phyloP scores from a whole-genome alignment of 2,888 invertebrate species.

The Yponomeuta malinellus region DNA sequence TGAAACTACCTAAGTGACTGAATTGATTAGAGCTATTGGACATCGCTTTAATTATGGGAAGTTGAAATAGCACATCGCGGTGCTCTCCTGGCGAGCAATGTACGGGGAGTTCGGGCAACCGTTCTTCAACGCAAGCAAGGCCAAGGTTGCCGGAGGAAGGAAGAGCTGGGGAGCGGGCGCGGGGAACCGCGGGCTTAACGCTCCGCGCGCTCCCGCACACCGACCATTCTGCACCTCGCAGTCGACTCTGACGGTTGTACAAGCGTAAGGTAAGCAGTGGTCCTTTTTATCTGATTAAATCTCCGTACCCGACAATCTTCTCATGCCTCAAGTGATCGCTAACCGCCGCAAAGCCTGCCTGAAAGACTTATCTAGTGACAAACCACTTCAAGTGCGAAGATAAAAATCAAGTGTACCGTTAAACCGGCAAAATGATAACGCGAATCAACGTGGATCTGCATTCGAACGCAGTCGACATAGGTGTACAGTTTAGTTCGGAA shows the following conservation, averaged over 20 bases:
- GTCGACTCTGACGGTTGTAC: slow-evolving; percentile 75
- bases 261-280: slow-evolving; percentile 74
- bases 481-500: slow-evolving; percentile 39
- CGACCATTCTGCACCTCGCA: slow-evolving; percentile 75
- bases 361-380: slow-evolving; percentile 49
- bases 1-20: background rate
- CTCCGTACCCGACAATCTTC: slow-evolving; percentile 31
- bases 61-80: slow-evolving; percentile 11
- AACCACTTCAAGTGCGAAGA: slow-evolving; percentile 57
- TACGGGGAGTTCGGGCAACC: slow-evolving; percentile 22
- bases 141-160: slow-evolving; percentile 68
- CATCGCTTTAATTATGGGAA: slow-evolving; percentile 1
- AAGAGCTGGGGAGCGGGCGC: slow-evolving; percentile 56
- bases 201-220: slow-evolving; percentile 65
- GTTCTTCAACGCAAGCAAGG: slow-evolving; percentile 42
- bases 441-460: slow-evolving; percentile 32
- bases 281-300: slow-evolving; percentile 31
- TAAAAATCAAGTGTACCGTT: slow-evolving; percentile 55
- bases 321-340: slow-evolving; percentile 33
- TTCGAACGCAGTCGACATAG: slow-evolving; percentile 48
- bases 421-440: slow-evolving; percentile 42
- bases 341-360: slow-evolving; percentile 18
- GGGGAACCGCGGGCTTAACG: slow-evolving; percentile 67
- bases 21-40: background rate
- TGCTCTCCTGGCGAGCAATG: slow-evolving; percentile 11